phyloP scores from a whole-genome alignment of 1,140 invertebrate genomes.

The Cotesia vestalis region DNA sequence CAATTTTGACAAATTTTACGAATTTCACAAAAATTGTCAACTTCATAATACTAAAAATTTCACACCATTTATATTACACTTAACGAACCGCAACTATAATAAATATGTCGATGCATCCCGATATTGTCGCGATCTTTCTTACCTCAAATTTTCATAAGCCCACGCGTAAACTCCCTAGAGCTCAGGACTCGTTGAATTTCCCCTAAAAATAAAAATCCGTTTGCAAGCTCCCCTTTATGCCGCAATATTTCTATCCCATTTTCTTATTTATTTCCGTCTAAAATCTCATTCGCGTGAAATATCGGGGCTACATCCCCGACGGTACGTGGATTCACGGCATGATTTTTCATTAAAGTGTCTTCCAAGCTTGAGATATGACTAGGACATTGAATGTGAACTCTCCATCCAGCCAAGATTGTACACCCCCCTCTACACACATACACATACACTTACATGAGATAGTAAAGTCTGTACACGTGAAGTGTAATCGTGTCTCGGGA shows the following conservation, averaged over 20 bases:
- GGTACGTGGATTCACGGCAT: constrained; percentile 60
- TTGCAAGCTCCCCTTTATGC: background rate
- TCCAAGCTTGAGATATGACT: constrained; percentile 60
- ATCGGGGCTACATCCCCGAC: constrained; percentile 55
- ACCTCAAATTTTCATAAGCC: no score
- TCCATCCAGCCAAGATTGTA: constrained; percentile 18
- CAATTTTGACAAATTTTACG: no score
- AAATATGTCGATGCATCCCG: no score
- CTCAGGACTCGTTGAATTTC: constrained; percentile 22
- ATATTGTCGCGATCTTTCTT: no score
- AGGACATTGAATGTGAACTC: constrained; percentile 61
- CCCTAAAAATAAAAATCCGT: constrained; percentile 18
- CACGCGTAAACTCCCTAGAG: constrained; percentile 22
- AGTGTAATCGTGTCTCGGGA: constrained; percentile 24
- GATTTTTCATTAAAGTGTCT: constrained; percentile 67
- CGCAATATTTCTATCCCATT: constrained; percentile 27
- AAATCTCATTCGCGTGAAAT: constrained; percentile 65
- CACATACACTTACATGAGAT: background rate
- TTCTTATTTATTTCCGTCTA: constrained; percentile 65
- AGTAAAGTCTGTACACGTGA: background rate
- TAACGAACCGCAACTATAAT: no score
- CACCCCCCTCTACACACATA: background rate
- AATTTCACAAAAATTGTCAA: no score
- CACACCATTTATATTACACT: no score
- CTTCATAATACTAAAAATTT: no score